phyloP scores from a whole-genome alignment of 2,113 vertebrate species.

The Hypanus sabinus region DNA sequence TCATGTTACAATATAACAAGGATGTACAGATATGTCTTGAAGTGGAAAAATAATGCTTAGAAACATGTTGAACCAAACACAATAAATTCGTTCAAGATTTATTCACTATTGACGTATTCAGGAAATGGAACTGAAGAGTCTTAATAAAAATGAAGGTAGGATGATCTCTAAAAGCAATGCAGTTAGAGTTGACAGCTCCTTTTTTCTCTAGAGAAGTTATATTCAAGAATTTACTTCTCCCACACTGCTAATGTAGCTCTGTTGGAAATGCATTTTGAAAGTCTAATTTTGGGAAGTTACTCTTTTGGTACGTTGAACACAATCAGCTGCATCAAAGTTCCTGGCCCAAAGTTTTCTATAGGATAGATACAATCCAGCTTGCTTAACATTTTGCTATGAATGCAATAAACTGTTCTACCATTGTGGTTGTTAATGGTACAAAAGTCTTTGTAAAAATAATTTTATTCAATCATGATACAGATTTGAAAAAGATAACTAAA shows the following conservation, averaged over 20 bases:
- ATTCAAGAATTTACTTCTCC: neutral
- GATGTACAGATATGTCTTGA: neutral
- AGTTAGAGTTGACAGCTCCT: neutral
- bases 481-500: neutral
- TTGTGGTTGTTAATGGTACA: neutral
- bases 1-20: neutral
- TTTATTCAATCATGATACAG: neutral
- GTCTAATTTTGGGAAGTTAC: too few species aligned
- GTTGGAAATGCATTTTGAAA: neutral
- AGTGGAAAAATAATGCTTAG: neutral
- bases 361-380: neutral
- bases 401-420: neutral
- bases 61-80: neutral
- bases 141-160: neutral
- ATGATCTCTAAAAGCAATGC: neutral
- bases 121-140: neutral
- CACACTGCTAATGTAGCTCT: neutral
- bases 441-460: neutral
- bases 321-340: neutral
- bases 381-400: neutral
- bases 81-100: neutral
- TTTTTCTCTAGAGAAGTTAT: neutral
- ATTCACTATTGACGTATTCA: neutral
- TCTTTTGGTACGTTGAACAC: neutral
- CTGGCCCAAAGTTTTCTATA: neutral